Base-by-base conservation (phyloP, 2,797 vertebrate species). In the Morelia viridis region DNA sequence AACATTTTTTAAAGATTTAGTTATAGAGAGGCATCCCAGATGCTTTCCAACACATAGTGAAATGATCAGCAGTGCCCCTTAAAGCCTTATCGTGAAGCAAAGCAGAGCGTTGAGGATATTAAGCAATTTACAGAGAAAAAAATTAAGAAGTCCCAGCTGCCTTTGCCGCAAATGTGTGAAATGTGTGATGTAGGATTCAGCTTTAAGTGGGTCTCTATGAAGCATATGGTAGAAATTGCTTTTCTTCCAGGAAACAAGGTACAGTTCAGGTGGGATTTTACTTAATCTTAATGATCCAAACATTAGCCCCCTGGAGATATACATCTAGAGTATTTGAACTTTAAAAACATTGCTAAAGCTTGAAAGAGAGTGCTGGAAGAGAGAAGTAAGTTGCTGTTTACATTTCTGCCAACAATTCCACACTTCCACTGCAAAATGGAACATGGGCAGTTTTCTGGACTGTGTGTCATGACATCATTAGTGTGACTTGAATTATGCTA, bases 71-170 rank as follows among this genome's bases (percentile, higher is more conserved):
- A 5, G 41, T 11, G 28, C 5, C 53, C 60, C 17, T 58, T 46
- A 8, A 56, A 87, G 19, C 15, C 24, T 71, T 0, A 5, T 28
- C 7, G 4, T 41, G 31, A 87, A 9, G 22, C 60, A n/a, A 7
- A 57, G 2, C 50, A 2, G n/a, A 35, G 19, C 0, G 4, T 1
- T 6, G 46, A 41, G 50, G 5, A 3, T 71, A 7, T 1, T 24
- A 35, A 61, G 11, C n/a, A 58, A 24, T 89, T 89, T 58, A 56
- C 19, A 41, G 65, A 89, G 22, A 60, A 61, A 26, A 65, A 65
- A 89, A 71, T 31, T 26, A n/a, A n/a, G 57, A 46, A 7, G 35
- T 24, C 9, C 71, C 71, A 5, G 71, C 0, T 41, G 71, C 35
- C 19, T 46, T 46, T 24, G 35, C 71, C 5, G 41, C 35, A 19